Evolutionary conservation across 2,888 invertebrate genomes (phyloP), one percentile per base, ranked within the genome.

Genomic region (Euplagia quadripunctaria): DNA sequence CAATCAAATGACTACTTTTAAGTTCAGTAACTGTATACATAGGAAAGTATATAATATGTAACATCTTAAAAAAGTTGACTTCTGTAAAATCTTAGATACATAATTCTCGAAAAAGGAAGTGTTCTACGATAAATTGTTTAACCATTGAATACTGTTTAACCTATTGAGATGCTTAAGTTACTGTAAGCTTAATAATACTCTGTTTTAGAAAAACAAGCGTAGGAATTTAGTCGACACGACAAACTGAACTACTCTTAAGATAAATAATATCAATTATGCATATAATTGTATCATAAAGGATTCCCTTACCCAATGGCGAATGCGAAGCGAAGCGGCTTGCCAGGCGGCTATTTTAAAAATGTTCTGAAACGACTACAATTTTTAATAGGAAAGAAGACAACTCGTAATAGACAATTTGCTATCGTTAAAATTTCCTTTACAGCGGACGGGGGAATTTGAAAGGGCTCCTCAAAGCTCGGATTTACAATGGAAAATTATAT

Each of bases 401-500:
- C 73, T 75, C 68, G 72, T 80, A 78, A 83, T 83, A 84, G 81
- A 81, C 83, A 81, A 87, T 86, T 84, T 82, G 79, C 76, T 79
- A 83, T 82, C 80, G 85, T 88, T 88, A 88, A 89, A 91, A 88
- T 90, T 91, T 88, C 88, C 88, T 88, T 86, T 84, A 86, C 83
- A 85, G 84, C 83, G 77, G 81, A 83, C 81, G 84, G 83, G 79
- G 90, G 89, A 80, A 89, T 91, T 91, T 87, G 88, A 86, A 90
- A 90, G 86, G 90, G 81, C 86, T 89, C 84, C 85, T 88, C 86
- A 90, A 91, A 92, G 87, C 91, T 88, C 82, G 90, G 91, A 91
- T 91, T 93, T 91, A 90, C 91, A 88, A 86, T 85, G 87, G 89
- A 89, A 92, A 93, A 94, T 93, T 92, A 92, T 91, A 90, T 90